Evolutionary conservation across 2,888 invertebrate genomes (phyloP), one percentile per base, ranked within the genome.

Genomic region (Molorchus minor): DNA sequence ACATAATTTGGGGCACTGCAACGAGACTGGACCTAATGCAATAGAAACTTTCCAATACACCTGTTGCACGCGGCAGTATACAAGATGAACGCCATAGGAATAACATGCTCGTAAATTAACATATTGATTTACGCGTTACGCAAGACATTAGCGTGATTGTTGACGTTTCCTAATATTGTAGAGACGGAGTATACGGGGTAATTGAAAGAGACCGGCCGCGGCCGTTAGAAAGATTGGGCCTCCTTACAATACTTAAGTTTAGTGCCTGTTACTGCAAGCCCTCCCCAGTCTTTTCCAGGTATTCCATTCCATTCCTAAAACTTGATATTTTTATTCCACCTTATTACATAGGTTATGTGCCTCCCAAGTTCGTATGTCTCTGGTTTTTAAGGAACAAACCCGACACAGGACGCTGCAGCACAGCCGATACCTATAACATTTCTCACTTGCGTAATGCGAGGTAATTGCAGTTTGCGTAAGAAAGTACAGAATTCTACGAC

Each of bases 401-500:
- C n/a, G n/a, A n/a, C n/a, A n/a, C n/a, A n/a, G n/a, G n/a, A n/a
- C n/a, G n/a, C n/a, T n/a, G n/a, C n/a, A n/a, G n/a, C n/a, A n/a
- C n/a, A n/a, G n/a, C n/a, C n/a, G 33, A 64, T 45, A 56, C 36
- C 45, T 52, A 41, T 51, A 61, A 49, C 61, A 59, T 63, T 63
- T 61, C 63, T 59, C 52, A 56, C 61, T 65, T 65, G 63, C 65
- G 63, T 65, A 65, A 65, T 63, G 61, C 58, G 58, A 45, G 55
- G 61, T 65, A 65, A 65, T 63, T 61, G 58, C 59, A 30, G 62
- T 65, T 65, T 65, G 61, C 65, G 65, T 63, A 65, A 63, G 63
- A 38, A 41, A 65, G 49, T 60, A 57, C 51, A 57, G 57, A 56
- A 41, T 44, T 25, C 45, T 60, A 49, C 54, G 53, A 54, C 43